Evolutionary conservation across 2,113 vertebrate genomes (phyloP).

Genomic region (Petroica traversi): DNA sequence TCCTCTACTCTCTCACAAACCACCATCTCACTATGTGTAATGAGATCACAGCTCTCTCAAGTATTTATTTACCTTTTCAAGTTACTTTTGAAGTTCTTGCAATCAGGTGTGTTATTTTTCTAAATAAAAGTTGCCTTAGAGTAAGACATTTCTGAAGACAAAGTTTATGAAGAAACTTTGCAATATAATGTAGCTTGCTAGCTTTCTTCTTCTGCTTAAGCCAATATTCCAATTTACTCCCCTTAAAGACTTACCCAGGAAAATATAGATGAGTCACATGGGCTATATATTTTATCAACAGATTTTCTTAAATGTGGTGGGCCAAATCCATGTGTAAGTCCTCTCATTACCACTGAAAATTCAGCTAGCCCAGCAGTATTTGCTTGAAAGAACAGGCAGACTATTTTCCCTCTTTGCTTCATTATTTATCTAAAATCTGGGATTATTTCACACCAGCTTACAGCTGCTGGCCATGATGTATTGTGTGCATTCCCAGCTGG

Average conservation of each 20-base stretch:
- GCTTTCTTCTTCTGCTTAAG: not conserved
- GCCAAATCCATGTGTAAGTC: not conserved
- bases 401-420: not conserved
- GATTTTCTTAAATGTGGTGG: not conserved
- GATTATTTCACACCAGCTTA: not conserved
- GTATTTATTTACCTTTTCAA: not conserved
- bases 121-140: not conserved
- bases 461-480: not conserved
- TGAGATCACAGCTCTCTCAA: not conserved
- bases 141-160: not conserved
- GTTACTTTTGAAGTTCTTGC: not conserved
- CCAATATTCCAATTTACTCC: not conserved
- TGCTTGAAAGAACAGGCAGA: not conserved
- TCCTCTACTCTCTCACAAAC: not conserved
- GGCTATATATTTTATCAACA: not conserved
- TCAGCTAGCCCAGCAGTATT: not conserved
- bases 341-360: not conserved
- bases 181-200: not conserved
- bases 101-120: not conserved
- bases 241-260: not conserved
- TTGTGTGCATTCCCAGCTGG: no score
- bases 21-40: not conserved
- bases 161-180: not conserved
- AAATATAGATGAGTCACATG: not conserved
- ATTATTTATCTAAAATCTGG: not conserved